Evolutionary conservation across 1,140 invertebrate genomes (phyloP).

Genomic region (Musca domestica): DNA sequence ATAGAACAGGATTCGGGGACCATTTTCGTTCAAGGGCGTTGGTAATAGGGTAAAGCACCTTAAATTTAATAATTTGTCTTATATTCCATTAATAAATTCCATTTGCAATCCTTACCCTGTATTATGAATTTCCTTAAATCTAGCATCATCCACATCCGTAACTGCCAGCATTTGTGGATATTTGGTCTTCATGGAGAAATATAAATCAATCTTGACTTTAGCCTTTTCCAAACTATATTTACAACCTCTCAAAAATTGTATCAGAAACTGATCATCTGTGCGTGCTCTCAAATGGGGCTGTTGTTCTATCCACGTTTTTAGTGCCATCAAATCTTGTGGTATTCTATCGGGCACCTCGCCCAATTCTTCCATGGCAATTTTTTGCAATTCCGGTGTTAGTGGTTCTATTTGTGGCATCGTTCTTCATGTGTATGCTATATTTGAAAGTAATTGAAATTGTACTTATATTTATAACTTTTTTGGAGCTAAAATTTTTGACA

Average conservation of each 20-base stretch:
- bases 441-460: too few relatives aligned
- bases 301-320: slow-evolving; percentile 62
- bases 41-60: slow-evolving; percentile 38
- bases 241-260: slow-evolving; percentile 61
- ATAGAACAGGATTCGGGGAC: slow-evolving; percentile 36
- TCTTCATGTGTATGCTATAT: background rate
- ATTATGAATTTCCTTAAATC: slow-evolving; percentile 51
- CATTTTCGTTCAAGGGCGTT: slow-evolving; percentile 40
- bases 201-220: slow-evolving; percentile 62
- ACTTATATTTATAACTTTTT: too few relatives aligned
- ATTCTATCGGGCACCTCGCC: slow-evolving; percentile 59
- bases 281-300: slow-evolving; percentile 57
- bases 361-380: slow-evolving; percentile 57
- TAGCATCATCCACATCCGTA: slow-evolving; percentile 20
- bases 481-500: too few relatives aligned
- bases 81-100: too few relatives aligned
- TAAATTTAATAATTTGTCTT: background rate
- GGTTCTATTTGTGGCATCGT: slow-evolving; percentile 40
- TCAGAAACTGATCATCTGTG: slow-evolving; percentile 59
- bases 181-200: slow-evolving; percentile 20
- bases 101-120: slow-evolving; percentile 49
- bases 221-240: slow-evolving; percentile 65
- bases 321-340: slow-evolving; percentile 56
- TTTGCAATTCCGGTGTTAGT: slow-evolving; percentile 49
- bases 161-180: slow-evolving; percentile 10